These are phyloP conservation scores for Rhombomys opimus DNA, from an alignment of 2,113 vertebrate species.

Conservation along the genomic window DNA sequence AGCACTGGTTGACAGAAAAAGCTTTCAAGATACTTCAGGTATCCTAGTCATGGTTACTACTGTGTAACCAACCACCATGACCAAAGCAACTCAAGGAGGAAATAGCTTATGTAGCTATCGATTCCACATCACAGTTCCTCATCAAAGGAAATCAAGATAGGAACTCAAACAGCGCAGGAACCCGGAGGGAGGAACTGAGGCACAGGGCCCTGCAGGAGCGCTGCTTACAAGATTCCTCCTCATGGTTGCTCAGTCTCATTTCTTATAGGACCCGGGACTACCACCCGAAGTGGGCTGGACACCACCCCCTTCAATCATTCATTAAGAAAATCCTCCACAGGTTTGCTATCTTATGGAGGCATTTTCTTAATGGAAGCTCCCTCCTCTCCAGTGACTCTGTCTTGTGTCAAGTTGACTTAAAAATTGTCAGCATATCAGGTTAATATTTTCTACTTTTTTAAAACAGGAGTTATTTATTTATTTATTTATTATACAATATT, in stretches of 20 bases:
- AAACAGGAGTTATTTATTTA: no score
- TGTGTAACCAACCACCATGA: not conserved
- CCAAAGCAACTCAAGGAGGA: not conserved
- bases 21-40: not conserved
- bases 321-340: not conserved
- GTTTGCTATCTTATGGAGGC: not conserved
- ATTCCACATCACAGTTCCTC: not conserved
- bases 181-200: not conserved
- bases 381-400: not conserved
- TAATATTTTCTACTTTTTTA: not conserved
- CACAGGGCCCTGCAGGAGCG: not conserved
- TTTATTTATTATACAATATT: no score
- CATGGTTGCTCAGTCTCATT: not conserved
- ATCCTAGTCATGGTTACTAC: not conserved
- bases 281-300: not conserved
- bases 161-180: not conserved
- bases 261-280: not conserved
- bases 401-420: not conserved
- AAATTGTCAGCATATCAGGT: not conserved
- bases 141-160: not conserved
- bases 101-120: not conserved
- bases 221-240: not conserved
- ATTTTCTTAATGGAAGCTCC: not conserved
- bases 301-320: not conserved
- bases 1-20: not conserved